Evolutionary conservation across 92 coral and sea anemone species (phyloP).

Genomic region (Siderastrea radians): DNA sequence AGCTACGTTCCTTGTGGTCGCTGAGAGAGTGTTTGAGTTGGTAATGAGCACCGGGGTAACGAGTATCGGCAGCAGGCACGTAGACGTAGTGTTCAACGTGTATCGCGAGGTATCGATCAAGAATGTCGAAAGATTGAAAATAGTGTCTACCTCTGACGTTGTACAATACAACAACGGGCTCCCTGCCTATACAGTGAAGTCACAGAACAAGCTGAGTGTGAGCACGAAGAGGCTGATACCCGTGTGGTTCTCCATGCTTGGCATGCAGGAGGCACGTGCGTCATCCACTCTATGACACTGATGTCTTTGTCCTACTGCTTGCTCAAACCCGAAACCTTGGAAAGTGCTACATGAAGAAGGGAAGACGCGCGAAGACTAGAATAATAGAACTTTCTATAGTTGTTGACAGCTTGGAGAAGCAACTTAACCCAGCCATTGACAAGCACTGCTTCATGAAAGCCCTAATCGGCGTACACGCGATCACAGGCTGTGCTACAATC

Average conservation of each 20-base stretch:
- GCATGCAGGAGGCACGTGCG: conserved; percentile 66
- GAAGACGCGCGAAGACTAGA: no score
- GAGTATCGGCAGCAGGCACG: no score
- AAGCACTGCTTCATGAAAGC: no score
- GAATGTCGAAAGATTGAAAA: conserved; percentile 50
- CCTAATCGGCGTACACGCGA: no score
- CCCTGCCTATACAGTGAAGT: conserved; percentile 61
- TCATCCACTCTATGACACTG: conserved; percentile 2
- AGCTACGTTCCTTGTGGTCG: conserved; percentile 55
- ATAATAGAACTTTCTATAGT: no score
- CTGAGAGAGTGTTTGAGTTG: conserved; percentile 48
- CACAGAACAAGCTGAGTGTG: conserved; percentile 67
- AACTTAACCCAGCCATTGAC: no score
- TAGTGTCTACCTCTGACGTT: conserved; percentile 47
- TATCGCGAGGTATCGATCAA: conserved; percentile 53
- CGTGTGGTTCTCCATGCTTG: conserved; percentile 71
- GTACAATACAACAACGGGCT: conserved; percentile 23
- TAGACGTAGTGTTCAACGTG: conserved; percentile 58
- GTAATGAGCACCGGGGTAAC: conserved; percentile 30
- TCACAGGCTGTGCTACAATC: no score
- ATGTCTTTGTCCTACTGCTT: no score
- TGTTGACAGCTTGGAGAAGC: no score
- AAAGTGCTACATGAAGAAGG: no score
- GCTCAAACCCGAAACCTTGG: no score
- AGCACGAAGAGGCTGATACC: conserved; percentile 74